Conservation (phyloP, 2,797 vertebrate genomes). For the Strix occidentalis region DNA sequence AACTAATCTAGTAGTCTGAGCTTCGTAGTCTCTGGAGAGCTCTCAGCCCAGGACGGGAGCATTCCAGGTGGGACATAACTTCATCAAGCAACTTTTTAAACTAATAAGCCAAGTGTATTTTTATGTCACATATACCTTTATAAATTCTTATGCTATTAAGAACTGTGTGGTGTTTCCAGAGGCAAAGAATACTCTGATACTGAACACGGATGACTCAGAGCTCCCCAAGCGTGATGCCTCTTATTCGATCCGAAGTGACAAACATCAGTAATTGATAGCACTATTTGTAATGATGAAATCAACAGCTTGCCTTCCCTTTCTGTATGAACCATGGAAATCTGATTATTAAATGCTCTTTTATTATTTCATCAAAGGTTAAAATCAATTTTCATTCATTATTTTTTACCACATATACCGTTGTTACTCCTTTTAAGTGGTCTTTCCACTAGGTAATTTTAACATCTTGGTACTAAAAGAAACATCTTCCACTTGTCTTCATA, state of each 20-base stretch:
- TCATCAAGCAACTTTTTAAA: background rate
- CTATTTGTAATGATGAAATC: background rate
- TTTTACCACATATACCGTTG: background rate
- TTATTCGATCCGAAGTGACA: background rate
- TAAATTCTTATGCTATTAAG: background rate
- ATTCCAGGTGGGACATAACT: background rate
- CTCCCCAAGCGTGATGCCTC: background rate
- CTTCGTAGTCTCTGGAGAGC: background rate
- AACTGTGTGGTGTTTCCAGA: background rate
- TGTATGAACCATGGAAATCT: background rate
- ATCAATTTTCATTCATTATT: background rate
- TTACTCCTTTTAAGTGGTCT: background rate
- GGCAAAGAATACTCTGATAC: background rate
- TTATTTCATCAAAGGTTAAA: background rate
- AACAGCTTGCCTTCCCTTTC: background rate
- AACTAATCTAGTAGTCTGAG: background rate
- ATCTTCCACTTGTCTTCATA: background rate
- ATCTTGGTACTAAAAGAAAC: background rate
- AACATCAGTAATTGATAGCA: background rate
- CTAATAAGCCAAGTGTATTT: background rate
- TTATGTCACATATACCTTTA: background rate
- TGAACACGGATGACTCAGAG: background rate
- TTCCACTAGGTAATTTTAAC: background rate
- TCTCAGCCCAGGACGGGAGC: background rate
- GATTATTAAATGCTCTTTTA: background rate